phyloP scores from a whole-genome alignment of 2,888 invertebrate species.

The Lithophane semibrunnea region DNA sequence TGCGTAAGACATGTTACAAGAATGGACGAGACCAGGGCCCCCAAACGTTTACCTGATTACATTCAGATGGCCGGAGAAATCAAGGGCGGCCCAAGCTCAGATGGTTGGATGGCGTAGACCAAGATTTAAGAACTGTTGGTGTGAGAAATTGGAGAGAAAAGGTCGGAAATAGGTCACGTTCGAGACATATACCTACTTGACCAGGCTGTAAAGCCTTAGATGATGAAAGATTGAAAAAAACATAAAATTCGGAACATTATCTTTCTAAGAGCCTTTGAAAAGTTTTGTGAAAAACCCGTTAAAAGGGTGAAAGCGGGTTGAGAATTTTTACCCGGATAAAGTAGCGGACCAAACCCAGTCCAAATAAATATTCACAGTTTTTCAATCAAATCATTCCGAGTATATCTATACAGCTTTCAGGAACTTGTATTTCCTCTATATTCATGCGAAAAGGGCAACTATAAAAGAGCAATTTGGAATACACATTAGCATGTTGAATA shows the following conservation, averaged over 20 bases:
- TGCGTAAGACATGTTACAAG: neutral
- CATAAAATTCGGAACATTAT: neutral
- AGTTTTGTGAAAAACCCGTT: neutral
- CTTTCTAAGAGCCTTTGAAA: neutral
- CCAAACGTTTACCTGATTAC: neutral
- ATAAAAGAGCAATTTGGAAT: slow-evolving; percentile 49
- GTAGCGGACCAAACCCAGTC: neutral
- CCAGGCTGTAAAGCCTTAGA: neutral
- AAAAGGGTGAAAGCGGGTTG: neutral
- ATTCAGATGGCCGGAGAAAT: neutral
- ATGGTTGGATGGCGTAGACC: neutral
- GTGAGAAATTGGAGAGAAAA: neutral
- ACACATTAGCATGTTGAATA: slow-evolving; percentile 34
- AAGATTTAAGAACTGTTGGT: neutral
- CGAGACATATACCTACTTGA: neutral
- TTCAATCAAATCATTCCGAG: slow-evolving; percentile 31
- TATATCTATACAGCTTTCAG: slow-evolving; percentile 18
- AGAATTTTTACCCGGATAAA: neutral
- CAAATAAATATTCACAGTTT: slow-evolving; percentile 25
- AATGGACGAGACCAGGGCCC: neutral
- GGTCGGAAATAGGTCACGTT: neutral
- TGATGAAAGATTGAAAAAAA: neutral
- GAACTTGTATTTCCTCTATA: slow-evolving; percentile 18
- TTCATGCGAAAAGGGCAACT: slow-evolving; percentile 31
- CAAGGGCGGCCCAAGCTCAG: neutral